These are phyloP conservation scores for Zaprionus taronus DNA, from an alignment of 1,140 invertebrate species.

Conservation along the genomic window DNA sequence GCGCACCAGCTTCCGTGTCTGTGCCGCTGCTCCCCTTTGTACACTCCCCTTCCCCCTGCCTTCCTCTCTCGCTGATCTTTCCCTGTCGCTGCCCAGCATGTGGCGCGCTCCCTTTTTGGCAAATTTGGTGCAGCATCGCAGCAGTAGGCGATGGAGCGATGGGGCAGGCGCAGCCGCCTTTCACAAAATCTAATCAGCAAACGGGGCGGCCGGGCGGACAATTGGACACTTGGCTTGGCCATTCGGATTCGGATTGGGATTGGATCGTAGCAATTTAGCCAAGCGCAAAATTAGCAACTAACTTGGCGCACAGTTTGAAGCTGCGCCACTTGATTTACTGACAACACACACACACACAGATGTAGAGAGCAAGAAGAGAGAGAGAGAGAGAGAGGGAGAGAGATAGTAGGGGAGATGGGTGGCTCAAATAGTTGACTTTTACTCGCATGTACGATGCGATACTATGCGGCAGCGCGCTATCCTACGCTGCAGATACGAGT, in stretches of 20 bases:
- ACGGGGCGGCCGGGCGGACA: conserved; percentile 35
- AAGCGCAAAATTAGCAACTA: conserved; percentile 78
- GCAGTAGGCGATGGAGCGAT: conserved; percentile 22
- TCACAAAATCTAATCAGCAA: conserved; percentile 81
- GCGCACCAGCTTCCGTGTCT: conserved; percentile 23
- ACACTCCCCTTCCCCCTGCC: conserved; percentile 3
- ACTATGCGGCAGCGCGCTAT: neutral
- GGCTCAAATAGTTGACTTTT: conserved; percentile 31
- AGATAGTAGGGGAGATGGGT: neutral
- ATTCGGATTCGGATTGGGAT: conserved; percentile 58
- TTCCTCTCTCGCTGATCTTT: neutral
- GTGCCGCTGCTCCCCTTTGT: conserved; percentile 38
- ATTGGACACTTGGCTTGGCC: conserved; percentile 27
- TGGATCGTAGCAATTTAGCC: conserved; percentile 76
- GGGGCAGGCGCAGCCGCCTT: conserved; percentile 60
- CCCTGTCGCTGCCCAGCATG: conserved; percentile 61
- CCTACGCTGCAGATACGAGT: conserved; percentile 23
- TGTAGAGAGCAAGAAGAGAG: neutral
- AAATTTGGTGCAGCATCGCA: conserved; percentile 73
- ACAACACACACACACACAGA: conserved; percentile 16
- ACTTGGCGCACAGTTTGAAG: conserved; percentile 44
- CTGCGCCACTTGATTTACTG: conserved; percentile 64
- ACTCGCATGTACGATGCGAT: conserved; percentile 17
- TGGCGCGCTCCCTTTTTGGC: conserved; percentile 79
- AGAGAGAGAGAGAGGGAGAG: neutral